These are phyloP conservation scores for Heterodera schachtii DNA, from an alignment of 1,140 invertebrate species.

Conservation along the genomic window DNA sequence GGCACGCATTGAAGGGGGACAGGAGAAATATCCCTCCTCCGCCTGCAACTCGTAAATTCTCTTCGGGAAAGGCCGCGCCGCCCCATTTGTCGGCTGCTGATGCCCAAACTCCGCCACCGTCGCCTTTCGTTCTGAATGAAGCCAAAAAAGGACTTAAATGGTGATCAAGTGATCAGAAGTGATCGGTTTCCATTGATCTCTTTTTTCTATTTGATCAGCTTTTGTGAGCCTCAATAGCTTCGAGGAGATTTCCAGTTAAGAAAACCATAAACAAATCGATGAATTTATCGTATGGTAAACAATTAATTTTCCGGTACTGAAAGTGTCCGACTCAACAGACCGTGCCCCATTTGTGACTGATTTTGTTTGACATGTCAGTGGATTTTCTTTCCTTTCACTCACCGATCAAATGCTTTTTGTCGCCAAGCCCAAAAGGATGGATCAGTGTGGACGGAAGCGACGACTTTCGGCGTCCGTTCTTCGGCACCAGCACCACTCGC, in stretches of 20 bases:
- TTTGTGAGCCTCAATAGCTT: too few relatives aligned
- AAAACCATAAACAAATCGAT: too few relatives aligned
- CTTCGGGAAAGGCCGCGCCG: neutral
- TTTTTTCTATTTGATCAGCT: too few relatives aligned
- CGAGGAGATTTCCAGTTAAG: too few relatives aligned
- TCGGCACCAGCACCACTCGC: conserved; percentile 20
- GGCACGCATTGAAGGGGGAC: conserved; percentile 24
- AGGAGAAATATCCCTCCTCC: conserved; percentile 23
- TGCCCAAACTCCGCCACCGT: neutral
- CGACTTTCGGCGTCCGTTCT: neutral
- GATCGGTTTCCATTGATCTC: too few relatives aligned
- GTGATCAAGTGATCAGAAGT: too few relatives aligned
- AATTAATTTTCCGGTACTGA: too few relatives aligned
- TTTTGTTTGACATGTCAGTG: too few relatives aligned
- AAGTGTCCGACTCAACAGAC: too few relatives aligned
- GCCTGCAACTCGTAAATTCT: conserved; percentile 27
- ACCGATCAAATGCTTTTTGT: neutral
- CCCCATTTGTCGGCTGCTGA: neutral
- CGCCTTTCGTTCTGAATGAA: neutral
- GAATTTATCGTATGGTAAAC: too few relatives aligned
- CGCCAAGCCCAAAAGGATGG: neutral
- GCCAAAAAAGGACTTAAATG: too few relatives aligned
- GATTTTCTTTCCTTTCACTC: neutral
- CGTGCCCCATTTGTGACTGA: neutral
- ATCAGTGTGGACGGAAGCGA: conserved; percentile 8